Conservation (phyloP, 1,140 invertebrate genomes). For the Brachionus plicatilis region DNA sequence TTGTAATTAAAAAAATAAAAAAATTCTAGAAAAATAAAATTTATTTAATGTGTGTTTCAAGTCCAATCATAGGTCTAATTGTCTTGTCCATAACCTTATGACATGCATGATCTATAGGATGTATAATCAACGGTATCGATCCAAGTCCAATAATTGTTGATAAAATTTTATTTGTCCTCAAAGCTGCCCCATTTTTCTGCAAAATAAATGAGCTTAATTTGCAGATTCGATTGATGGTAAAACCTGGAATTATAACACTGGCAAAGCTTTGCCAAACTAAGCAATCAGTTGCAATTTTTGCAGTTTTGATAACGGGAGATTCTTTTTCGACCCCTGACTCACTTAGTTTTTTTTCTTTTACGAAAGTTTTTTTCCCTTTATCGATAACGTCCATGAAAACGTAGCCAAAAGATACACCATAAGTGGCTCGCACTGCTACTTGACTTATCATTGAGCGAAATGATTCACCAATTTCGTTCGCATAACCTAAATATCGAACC, state of each 20-base stretch:
- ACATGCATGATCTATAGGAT: conserved; percentile 77
- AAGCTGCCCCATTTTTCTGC: conserved; percentile 56
- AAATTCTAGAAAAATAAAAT: neutral
- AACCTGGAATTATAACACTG: conserved; percentile 81
- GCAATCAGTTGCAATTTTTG: conserved; percentile 62
- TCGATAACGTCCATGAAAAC: conserved; percentile 78
- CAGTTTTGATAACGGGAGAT: neutral
- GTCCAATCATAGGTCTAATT: conserved; percentile 46
- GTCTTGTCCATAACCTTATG: conserved; percentile 73
- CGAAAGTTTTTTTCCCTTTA: conserved; percentile 66
- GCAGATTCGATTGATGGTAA: conserved; percentile 82
- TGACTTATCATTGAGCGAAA: conserved; percentile 73
- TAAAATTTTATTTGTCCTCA: conserved; percentile 60
- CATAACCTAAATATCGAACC: conserved; percentile 59
- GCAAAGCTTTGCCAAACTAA: conserved; percentile 86
- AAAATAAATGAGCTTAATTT: conserved; percentile 61
- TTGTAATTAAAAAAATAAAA: no score
- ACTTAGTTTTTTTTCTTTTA: neutral
- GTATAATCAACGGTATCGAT: conserved; percentile 83
- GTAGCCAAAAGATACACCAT: conserved; percentile 74
- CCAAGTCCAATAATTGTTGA: conserved; percentile 71
- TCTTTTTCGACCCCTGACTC: neutral
- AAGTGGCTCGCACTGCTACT: conserved; percentile 69
- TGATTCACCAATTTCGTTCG: conserved; percentile 89
- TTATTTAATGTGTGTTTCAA: conserved; percentile 9